Conservation (phyloP, 2,113 vertebrate genomes). For the Chaenocephalus aceratus region DNA sequence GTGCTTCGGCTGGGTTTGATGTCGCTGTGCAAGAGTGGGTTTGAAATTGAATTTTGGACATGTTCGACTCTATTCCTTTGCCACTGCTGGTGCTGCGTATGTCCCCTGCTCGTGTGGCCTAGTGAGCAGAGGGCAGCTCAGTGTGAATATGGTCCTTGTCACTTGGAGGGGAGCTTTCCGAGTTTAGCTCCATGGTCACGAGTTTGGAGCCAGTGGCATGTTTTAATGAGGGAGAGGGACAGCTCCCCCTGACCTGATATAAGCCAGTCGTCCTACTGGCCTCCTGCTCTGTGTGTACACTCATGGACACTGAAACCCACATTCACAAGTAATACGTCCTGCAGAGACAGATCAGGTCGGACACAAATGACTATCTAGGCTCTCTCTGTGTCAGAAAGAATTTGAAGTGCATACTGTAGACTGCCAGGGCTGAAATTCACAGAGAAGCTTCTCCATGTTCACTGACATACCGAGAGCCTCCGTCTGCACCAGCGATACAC, state of each 20-base stretch:
- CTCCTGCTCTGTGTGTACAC: not conserved
- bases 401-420: slow-evolving; percentile 32
- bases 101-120: slow-evolving; percentile 28
- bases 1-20: slow-evolving; percentile 34
- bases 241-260: slow-evolving; percentile 27
- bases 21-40: slow-evolving; percentile 33
- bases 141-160: slow-evolving; percentile 44
- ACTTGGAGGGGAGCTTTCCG: slow-evolving; percentile 27
- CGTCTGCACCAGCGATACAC: slow-evolving; percentile 25
- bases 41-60: slow-evolving; percentile 48
- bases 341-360: slow-evolving; percentile 49
- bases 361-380: slow-evolving; percentile 53
- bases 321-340: slow-evolving; percentile 4
- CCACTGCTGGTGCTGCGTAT: slow-evolving; percentile 4
- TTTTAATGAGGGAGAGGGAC: slow-evolving; percentile 66
- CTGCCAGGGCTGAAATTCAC: slow-evolving; percentile 30
- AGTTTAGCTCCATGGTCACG: slow-evolving; percentile 43
- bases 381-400: slow-evolving; percentile 60
- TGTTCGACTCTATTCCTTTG: slow-evolving; percentile 2
- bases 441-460: slow-evolving; percentile 33
- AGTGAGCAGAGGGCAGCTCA: slow-evolving; percentile 20
- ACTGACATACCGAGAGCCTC: not conserved
- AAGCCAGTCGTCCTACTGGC: slow-evolving; percentile 1
- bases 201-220: slow-evolving; percentile 55
- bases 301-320: slow-evolving; percentile 23